Percentiles rank a stretch among this genome's conserved stretches.
Evolutionary conservation across 2,797 vertebrate genomes (phyloP).

Genomic region (Acestrorhynchus altus): DNA sequence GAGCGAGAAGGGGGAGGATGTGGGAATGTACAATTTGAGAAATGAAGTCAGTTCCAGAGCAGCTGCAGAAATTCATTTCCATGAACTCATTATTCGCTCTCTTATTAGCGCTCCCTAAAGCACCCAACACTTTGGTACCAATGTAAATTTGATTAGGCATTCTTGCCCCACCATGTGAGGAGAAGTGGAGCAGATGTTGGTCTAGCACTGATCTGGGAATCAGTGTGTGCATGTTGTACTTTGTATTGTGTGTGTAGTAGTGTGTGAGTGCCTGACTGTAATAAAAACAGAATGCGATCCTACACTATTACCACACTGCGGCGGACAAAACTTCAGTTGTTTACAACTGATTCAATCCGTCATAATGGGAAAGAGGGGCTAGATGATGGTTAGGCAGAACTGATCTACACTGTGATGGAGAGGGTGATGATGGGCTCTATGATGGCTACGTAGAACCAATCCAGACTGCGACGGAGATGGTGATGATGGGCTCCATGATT

Average conservation of each 20-base stretch:
- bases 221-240: background rate
- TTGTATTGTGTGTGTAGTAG: background rate
- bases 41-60: slow-evolving; percentile 31
- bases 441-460: too few relatives aligned
- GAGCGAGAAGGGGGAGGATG: too few relatives aligned
- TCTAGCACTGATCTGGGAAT: slow-evolving; percentile 6
- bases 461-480: too few relatives aligned
- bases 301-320: too few relatives aligned
- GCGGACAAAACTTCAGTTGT: too few relatives aligned
- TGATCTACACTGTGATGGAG: too few relatives aligned
- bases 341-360: too few relatives aligned
- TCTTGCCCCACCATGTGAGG: slow-evolving; percentile 1
- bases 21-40: slow-evolving; percentile 2
- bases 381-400: too few relatives aligned
- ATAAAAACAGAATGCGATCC: too few relatives aligned
- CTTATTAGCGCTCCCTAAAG: slow-evolving; percentile 57
- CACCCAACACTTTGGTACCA: slow-evolving; percentile 30
- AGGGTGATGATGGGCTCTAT: too few relatives aligned
- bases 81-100: slow-evolving; percentile 51
- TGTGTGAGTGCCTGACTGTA: background rate
- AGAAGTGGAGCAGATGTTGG: slow-evolving; percentile 24
- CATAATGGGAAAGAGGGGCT: too few relatives aligned
- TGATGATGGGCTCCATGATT: too few relatives aligned
- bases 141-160: slow-evolving; percentile 54
- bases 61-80: slow-evolving; percentile 58